Conservation (phyloP, 2,797 vertebrate genomes). For the Ctenopoma multispine region DNA sequence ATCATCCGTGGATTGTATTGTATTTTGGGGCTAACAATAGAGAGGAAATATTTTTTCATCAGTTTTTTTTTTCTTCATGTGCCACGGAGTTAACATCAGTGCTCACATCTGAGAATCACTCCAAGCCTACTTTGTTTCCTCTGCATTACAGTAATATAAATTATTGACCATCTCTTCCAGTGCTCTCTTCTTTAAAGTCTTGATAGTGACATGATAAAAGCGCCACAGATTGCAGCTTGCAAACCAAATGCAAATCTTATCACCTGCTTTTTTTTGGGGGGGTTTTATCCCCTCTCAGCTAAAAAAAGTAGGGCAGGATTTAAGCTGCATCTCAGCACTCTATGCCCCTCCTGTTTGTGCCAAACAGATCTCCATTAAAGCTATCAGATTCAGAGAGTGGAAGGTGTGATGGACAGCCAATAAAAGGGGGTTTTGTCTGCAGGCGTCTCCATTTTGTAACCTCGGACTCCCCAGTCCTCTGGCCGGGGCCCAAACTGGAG, state of each 20-base stretch:
- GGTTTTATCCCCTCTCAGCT: constrained; percentile 18
- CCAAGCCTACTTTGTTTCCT: constrained; percentile 8
- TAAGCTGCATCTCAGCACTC: constrained; percentile 47
- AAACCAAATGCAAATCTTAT: constrained; percentile 29
- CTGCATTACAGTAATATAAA: neutral
- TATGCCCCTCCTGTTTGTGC: constrained; percentile 20
- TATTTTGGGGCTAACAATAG: constrained; percentile 8
- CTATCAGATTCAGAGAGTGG: constrained; percentile 74
- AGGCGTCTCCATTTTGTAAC: constrained; percentile 79
- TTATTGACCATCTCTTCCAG: constrained; percentile 11
- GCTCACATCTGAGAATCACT: constrained; percentile 5
- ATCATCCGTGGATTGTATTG: constrained; percentile 10
- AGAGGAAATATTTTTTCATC: constrained; percentile 8
- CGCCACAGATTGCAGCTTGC: constrained; percentile 11
- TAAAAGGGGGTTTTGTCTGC: constrained; percentile 80
- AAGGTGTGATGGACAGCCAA: constrained; percentile 77
- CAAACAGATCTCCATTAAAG: constrained; percentile 51
- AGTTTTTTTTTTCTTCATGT: too few relatives aligned
- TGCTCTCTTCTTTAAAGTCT: neutral
- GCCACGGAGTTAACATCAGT: constrained; percentile 1
- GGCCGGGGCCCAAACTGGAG: constrained; percentile 69
- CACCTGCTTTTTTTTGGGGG: neutral
- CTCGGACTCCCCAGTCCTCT: constrained; percentile 74
- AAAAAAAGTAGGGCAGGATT: constrained; percentile 57
- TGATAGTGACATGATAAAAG: constrained; percentile 1